These are phyloP conservation scores for Xenus cinereus DNA, from an alignment of 2,113 vertebrate genomes.

Conservation along the genomic window DNA sequence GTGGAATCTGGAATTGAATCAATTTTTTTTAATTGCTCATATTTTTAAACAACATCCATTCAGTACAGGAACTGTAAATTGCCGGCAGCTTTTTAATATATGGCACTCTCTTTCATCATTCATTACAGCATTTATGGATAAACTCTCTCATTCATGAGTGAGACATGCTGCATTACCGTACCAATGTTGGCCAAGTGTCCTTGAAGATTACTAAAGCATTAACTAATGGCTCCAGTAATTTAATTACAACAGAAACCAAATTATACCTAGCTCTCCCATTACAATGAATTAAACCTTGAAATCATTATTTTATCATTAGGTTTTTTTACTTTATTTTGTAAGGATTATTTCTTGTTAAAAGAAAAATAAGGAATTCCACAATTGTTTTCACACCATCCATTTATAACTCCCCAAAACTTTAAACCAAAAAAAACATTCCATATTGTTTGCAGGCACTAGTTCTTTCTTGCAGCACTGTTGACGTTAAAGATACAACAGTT, in stretches of 20 bases:
- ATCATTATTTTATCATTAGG: background rate
- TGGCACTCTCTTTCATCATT: background rate
- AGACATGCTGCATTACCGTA: background rate
- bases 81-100: conserved; percentile 2
- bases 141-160: background rate
- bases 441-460: background rate
- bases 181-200: background rate
- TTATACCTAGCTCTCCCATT: background rate
- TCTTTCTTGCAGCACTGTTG: background rate
- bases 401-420: background rate
- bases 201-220: background rate
- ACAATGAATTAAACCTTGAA: background rate
- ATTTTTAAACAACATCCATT: conserved; percentile 1
- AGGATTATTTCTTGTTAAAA: background rate
- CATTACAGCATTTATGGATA: background rate
- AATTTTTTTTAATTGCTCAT: background rate
- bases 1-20: conserved; percentile 86
- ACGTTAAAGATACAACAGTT: background rate
- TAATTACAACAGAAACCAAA: conserved; percentile 15
- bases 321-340: background rate
- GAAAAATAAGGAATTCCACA: background rate
- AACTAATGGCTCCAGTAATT: background rate
- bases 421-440: background rate
- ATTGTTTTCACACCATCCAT: background rate
- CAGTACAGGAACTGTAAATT: background rate